Evolutionary conservation across 2,797 vertebrate species (phyloP).

Genomic region (Alca torda): DNA sequence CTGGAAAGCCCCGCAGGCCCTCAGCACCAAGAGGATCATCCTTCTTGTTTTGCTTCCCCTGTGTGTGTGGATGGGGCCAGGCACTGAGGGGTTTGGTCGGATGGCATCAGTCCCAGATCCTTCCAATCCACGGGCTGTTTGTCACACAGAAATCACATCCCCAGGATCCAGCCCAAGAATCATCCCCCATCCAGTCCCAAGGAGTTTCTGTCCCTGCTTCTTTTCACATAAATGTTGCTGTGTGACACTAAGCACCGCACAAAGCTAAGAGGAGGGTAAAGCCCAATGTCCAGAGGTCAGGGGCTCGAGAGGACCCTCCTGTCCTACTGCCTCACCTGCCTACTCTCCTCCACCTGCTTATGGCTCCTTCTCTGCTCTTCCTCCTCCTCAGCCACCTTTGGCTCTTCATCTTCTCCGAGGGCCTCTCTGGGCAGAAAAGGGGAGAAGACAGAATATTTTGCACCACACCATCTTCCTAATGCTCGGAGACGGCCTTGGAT

Average conservation of each 20-base stretch:
- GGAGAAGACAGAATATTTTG: neutral
- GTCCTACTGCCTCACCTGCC: constrained; percentile 63
- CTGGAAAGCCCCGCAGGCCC: neutral
- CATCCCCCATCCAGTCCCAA: neutral
- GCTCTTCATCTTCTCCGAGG: constrained; percentile 56
- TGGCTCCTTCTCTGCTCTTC: constrained; percentile 72
- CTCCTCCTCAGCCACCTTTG: constrained; percentile 24
- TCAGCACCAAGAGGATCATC: neutral
- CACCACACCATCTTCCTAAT: neutral
- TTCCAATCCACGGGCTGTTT: neutral
- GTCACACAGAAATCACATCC: neutral
- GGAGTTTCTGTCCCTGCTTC: neutral
- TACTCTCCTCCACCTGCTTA: constrained; percentile 73
- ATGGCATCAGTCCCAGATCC: neutral
- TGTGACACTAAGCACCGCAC: neutral
- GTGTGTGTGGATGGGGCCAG: accelerated
- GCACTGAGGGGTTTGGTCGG: neutral
- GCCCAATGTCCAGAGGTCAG: neutral
- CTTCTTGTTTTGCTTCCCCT: neutral
- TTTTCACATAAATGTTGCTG: neutral
- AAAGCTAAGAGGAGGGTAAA: neutral
- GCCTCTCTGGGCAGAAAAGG: constrained; percentile 63
- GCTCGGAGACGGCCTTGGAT: neutral
- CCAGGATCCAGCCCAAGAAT: neutral
- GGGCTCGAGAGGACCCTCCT: neutral